Conservation (phyloP, 2,113 vertebrate genomes). For the Baryphthengus martii region DNA sequence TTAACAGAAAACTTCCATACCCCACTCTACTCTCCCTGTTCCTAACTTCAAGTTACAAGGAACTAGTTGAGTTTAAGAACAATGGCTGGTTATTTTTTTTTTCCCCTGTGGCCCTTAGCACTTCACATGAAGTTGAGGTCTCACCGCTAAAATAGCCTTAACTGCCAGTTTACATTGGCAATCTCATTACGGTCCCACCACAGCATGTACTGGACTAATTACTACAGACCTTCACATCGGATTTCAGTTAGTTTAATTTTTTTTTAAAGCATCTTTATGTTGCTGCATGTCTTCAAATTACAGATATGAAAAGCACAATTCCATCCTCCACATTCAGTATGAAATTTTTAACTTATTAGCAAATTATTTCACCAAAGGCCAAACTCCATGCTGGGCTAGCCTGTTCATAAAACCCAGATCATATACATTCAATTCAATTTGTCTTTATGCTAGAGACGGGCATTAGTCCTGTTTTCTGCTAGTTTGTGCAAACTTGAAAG, state of each 20-base stretch:
- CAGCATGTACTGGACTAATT: constrained; percentile 17
- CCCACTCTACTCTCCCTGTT: neutral
- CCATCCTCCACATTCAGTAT: neutral
- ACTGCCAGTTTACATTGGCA: neutral
- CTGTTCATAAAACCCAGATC: neutral
- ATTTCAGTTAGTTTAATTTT: neutral
- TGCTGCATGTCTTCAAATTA: neutral
- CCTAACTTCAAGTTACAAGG: neutral
- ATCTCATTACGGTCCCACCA: neutral
- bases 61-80: neutral
- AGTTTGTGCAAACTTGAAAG: neutral
- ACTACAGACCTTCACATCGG: neutral
- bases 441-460: neutral
- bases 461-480: neutral
- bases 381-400: neutral
- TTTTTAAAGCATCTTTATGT: neutral
- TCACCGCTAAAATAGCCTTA: neutral
- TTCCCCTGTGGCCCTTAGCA: neutral
- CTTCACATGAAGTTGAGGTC: neutral
- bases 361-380: neutral
- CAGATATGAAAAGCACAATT: neutral
- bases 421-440: neutral
- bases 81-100: neutral
- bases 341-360: neutral
- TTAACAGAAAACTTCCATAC: neutral